Base-by-base conservation (phyloP, 1,140 invertebrate species). In the Odontomachus brunneus region DNA sequence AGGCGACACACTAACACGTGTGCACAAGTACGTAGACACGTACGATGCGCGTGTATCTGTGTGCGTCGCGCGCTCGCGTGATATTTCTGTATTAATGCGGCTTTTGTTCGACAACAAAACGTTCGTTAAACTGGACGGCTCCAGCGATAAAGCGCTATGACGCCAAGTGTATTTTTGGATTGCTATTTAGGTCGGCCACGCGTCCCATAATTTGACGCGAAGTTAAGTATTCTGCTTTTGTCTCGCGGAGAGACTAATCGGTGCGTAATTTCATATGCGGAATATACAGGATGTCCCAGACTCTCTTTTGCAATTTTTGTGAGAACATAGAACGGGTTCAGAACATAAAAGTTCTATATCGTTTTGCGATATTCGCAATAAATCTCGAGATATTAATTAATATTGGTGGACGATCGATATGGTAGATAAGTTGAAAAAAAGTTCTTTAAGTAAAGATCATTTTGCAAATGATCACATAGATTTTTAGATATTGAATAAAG, bases 101-200 rank as follows among this genome's bases (percentile, higher is more conserved):
- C 62, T 24, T 76, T 66, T 76, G 62, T 66, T 44, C 74, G 29
- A 49, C 29, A 66, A 76, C 60, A 76, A 76, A 76, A 76, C 74
- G 62, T 66, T 80, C 63, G 65, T 80, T 80, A 80, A 80, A 80
- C 75, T 33, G 75, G 75, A 80, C 65, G 75, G 38, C 4, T 69
- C 44, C n/a, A 17, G 3, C 75, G 51, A 71, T 80, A 80, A 80
- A 80, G 65, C 33, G 69, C n/a, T 71, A 80, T 80, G 75, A 80
- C 75, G 75, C 51, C 51, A 80, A 71, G 29, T 67, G 33, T 80
- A 80, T 80, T 80, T 80, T 80, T 80, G 69, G 75, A 3, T 44
- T 44, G 49, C 51, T 69, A 80, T 80, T 80, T 57, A 59, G 63
- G 65, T 80, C 51, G 51, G 11, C 49, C 49, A 51, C 29, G 53